Evolutionary conservation across 2,888 invertebrate genomes (phyloP).

Genomic region (Apantesis nais): DNA sequence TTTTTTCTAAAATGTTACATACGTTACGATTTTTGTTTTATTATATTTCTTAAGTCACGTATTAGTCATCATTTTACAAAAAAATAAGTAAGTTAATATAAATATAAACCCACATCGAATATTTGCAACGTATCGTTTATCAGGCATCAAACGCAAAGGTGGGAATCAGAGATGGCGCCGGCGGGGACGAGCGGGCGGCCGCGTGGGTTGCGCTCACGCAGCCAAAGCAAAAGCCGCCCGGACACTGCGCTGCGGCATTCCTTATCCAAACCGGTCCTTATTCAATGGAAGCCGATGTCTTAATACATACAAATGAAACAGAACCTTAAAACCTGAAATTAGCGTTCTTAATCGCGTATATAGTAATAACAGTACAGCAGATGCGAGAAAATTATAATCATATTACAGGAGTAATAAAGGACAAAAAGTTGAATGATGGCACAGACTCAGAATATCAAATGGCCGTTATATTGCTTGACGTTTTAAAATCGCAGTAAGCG

Average conservation of each 20-base stretch:
- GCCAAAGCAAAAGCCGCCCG: slow-evolving; percentile 76
- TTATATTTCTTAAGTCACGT: background rate
- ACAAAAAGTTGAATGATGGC: slow-evolving; percentile 76
- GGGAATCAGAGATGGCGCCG: slow-evolving; percentile 66
- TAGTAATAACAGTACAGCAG: slow-evolving; percentile 48
- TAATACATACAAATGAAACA: slow-evolving; percentile 52
- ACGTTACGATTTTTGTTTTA: background rate
- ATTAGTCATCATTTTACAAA: slow-evolving; percentile 2
- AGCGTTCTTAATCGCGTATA: slow-evolving; percentile 45
- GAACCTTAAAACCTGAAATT: slow-evolving; percentile 51
- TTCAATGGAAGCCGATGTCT: slow-evolving; percentile 77
- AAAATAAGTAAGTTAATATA: slow-evolving; percentile 22
- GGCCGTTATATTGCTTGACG: slow-evolving; percentile 54
- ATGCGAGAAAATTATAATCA: slow-evolving; percentile 73
- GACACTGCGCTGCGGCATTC: slow-evolving; percentile 73
- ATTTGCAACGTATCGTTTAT: slow-evolving; percentile 77
- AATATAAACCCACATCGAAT: slow-evolving; percentile 61
- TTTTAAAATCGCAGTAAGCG: slow-evolving; percentile 57
- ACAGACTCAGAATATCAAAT: slow-evolving; percentile 68
- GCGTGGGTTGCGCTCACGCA: slow-evolving; percentile 74
- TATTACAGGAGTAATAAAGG: slow-evolving; percentile 72
- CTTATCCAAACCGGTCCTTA: slow-evolving; percentile 75
- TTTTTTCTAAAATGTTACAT: background rate
- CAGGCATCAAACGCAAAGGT: slow-evolving; percentile 59
- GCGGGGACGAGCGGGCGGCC: slow-evolving; percentile 59